Percentiles rank a stretch among this genome's conserved stretches.
phyloP scores from a whole-genome alignment of 2,888 invertebrate genomes.

The Meta bourneti region DNA sequence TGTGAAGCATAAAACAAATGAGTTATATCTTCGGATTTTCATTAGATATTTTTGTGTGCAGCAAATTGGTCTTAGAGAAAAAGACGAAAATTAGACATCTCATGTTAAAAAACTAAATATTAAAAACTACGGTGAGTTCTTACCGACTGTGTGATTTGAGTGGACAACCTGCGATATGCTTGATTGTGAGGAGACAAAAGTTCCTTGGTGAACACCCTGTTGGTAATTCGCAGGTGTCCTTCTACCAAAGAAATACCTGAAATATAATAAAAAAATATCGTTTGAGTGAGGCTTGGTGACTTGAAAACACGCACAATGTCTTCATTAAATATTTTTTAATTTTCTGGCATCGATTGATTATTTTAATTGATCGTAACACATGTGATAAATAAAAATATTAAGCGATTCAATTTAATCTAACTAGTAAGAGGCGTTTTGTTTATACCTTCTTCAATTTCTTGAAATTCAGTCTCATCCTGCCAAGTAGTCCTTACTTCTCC shows the following conservation, averaged over 20 bases:
- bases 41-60: too few species aligned
- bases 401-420: too few species aligned
- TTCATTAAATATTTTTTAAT: not conserved
- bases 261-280: slow-evolving; percentile 9
- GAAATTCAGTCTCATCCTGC: slow-evolving; percentile 37
- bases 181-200: slow-evolving; percentile 37
- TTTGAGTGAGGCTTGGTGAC: not conserved
- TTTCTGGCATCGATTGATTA: not conserved
- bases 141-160: slow-evolving; percentile 70
- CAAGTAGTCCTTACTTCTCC: slow-evolving; percentile 49
- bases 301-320: not conserved
- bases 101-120: too few species aligned
- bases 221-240: slow-evolving; percentile 73
- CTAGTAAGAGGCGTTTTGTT: not conserved
- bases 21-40: too few species aligned
- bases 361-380: not conserved
- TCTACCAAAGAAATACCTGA: slow-evolving; percentile 72
- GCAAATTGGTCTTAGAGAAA: too few species aligned
- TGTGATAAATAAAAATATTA: too few species aligned
- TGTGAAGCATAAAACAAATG: too few species aligned
- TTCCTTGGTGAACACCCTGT: slow-evolving; percentile 71
- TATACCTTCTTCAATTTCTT: slow-evolving; percentile 66
- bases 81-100: too few species aligned
- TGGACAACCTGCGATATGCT: slow-evolving; percentile 55
- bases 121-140: not conserved